Evolutionary conservation across 2,113 vertebrate species (phyloP).

Genomic region (Platanista minor): DNA sequence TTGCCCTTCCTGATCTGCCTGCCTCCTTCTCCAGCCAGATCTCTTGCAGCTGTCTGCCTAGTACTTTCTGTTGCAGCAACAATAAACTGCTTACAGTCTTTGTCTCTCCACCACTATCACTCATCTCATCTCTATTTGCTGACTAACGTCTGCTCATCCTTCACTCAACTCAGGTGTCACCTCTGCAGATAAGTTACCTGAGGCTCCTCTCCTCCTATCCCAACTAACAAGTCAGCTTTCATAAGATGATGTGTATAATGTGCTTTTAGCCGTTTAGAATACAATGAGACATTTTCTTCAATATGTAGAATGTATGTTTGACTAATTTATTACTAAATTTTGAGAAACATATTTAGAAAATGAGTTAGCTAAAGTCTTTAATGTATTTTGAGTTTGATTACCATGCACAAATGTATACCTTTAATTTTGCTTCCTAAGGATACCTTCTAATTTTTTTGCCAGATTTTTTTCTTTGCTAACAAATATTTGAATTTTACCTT

Average conservation of each 20-base stretch:
- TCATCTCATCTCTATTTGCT: not conserved
- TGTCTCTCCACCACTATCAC: not conserved
- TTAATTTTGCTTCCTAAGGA: conserved; percentile 36
- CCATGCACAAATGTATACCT: not conserved
- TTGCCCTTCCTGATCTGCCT: not conserved
- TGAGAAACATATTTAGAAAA: not conserved
- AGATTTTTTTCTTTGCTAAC: not conserved
- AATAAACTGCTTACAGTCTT: not conserved
- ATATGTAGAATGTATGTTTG: not conserved
- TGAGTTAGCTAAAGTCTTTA: not conserved
- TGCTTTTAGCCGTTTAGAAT: not conserved
- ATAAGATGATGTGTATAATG: not conserved
- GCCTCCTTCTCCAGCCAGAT: not conserved
- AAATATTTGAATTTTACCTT: conserved; percentile 45
- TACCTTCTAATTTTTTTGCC: not conserved
- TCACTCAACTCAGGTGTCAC: not conserved
- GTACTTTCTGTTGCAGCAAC: not conserved
- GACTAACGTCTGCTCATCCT: not conserved
- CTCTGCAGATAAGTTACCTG: not conserved
- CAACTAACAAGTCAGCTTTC: not conserved
- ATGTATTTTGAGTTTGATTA: not conserved
- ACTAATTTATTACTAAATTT: not conserved
- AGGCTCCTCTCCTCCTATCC: not conserved
- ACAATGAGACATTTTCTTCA: not conserved
- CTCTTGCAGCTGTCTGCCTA: not conserved